Evolutionary conservation across 2,888 invertebrate species (phyloP), one percentile per base, ranked within the genome.

Genomic region (Torymus aiolomorphi): DNA sequence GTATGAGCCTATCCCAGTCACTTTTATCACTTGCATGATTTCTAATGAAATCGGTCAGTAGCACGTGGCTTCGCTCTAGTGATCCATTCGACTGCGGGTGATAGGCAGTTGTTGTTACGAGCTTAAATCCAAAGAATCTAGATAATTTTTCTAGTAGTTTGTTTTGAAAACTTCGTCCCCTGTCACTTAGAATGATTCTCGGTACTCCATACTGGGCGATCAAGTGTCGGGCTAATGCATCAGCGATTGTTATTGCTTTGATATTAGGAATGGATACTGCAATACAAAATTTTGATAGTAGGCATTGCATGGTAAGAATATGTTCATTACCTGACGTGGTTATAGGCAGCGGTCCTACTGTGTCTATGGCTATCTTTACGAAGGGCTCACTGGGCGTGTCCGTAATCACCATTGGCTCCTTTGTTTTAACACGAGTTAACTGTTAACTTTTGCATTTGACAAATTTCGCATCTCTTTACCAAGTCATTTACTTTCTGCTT

Each of bases 301-400:
- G n/a, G 2, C 56, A 56, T 10, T 56, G 56, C 56, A 56, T 56
- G 56, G 56, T 56, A 5, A 56, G n/a, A 14, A 56, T 56, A 14
- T 56, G 56, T 56, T 5, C 5, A n/a, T 56, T 56, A 14, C 56
- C 56, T 14, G 12, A 14, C 4, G 56, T 56, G 5, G 56, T 56
- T 14, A 14, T 2, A n/a, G 14, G n/a, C 4, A 84, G 57, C 1
- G 84, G 85, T 2, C 84, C 84, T 42, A 85, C 84, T 10, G 83
- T 79, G 54, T 85, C 84, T 20, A 83, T 20, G 13, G 76, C 71
- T 12, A 85, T 51, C 54, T 82, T 79, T 12, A 82, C 80, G 49
- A 82, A 81, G 2, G 81, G 80, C 20, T 61, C 57, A 3, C 31
- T 63, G 3, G 82, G 80, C 0, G 83, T 77, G 11, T 80, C 81